A percentile compares a stretch with the other conserved stretches of the same genome.
Evolutionary conservation across 1,140 invertebrate species (phyloP).

Genomic region (Chlorops oryzae): DNA sequence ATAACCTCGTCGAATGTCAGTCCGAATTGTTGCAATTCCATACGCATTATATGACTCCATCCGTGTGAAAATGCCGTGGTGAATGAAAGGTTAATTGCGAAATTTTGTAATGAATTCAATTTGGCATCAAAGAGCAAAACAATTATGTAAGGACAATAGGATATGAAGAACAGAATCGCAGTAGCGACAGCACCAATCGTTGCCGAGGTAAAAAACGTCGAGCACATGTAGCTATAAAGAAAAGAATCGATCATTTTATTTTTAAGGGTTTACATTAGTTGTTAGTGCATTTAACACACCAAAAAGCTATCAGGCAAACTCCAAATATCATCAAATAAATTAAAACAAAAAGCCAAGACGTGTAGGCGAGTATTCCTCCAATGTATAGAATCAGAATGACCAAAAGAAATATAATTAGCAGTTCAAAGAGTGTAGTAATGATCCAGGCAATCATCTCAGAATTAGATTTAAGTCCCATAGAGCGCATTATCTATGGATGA

Average conservation of each 20-base stretch:
- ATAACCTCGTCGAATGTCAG: slow-evolving; percentile 46
- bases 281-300: slow-evolving; percentile 48
- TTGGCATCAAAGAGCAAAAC: slow-evolving; percentile 58
- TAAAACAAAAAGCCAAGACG: slow-evolving; percentile 53
- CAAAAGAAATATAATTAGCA: slow-evolving; percentile 50
- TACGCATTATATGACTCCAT: slow-evolving; percentile 54
- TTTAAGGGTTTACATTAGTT: background rate
- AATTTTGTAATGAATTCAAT: slow-evolving; percentile 51
- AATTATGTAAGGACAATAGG: slow-evolving; percentile 60
- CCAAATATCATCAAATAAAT: slow-evolving; percentile 54
- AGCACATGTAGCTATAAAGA: slow-evolving; percentile 58
- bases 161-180: slow-evolving; percentile 56
- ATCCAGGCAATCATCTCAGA: slow-evolving; percentile 60
- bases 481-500: slow-evolving; percentile 56
- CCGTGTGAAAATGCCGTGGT: slow-evolving; percentile 60
- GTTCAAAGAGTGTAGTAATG: slow-evolving; percentile 52
- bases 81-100: slow-evolving; percentile 49
- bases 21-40: slow-evolving; percentile 53
- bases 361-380: slow-evolving; percentile 54
- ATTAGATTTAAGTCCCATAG: slow-evolving; percentile 59
- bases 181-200: slow-evolving; percentile 58
- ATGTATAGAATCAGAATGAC: slow-evolving; percentile 51
- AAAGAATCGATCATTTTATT: slow-evolving; percentile 16
- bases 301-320: slow-evolving; percentile 56
- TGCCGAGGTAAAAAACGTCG: slow-evolving; percentile 58